phyloP scores from a whole-genome alignment of 2,113 vertebrate genomes.

The Castor canadensis region DNA sequence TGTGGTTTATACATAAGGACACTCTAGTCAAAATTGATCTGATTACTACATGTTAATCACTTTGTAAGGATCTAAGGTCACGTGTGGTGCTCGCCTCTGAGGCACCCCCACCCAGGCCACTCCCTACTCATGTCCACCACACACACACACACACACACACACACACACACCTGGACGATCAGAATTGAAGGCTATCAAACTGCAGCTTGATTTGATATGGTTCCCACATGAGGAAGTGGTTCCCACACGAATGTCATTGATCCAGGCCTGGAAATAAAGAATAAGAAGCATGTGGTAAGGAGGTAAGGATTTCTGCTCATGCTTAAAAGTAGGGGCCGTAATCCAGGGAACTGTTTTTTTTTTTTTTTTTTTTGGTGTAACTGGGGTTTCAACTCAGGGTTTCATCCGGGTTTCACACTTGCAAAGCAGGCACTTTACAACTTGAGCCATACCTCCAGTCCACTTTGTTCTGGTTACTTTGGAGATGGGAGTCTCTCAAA shows the following conservation, averaged over 20 bases:
- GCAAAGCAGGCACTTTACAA: no score
- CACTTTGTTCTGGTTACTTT: no score
- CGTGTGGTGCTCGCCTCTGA: background rate
- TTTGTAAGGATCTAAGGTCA: background rate
- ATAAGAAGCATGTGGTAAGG: background rate
- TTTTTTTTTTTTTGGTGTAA: no score
- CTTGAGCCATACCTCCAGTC: no score
- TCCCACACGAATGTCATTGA: constrained; percentile 86
- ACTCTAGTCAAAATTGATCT: background rate
- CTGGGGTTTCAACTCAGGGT: no score
- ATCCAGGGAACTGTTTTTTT: background rate
- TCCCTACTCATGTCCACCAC: no score
- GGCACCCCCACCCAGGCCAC: background rate
- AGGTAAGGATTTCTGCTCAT: background rate
- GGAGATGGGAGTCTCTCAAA: no score
- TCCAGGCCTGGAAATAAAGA: constrained; percentile 89
- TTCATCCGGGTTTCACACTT: no score
- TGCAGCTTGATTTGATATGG: constrained; percentile 91
- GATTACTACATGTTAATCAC: background rate
- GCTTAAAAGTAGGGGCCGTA: background rate
- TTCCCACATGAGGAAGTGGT: constrained; percentile 85
- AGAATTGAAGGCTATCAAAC: constrained; percentile 88
- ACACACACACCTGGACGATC: constrained; percentile 89
- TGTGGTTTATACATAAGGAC: background rate
- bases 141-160: no score